These are phyloP conservation scores for Danio aesculapii DNA, from an alignment of 2,797 vertebrate species.

Conservation along the genomic window DNA sequence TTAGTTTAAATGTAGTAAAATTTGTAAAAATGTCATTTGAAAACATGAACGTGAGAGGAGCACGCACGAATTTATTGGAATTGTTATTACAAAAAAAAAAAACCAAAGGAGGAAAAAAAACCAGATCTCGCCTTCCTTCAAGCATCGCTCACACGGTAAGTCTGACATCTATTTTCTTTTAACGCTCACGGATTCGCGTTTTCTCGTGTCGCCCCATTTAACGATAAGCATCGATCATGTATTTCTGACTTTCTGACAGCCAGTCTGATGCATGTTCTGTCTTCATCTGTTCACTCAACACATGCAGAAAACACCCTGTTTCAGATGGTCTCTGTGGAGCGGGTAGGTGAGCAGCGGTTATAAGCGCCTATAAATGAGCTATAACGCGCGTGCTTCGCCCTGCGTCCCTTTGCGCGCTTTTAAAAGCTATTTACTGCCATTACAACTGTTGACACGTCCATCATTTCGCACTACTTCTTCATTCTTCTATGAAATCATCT, in stretches of 20 bases:
- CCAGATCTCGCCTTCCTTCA: constrained; percentile 71
- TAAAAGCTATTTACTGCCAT: background rate
- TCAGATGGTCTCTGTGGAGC: constrained; percentile 43
- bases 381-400: constrained; percentile 44
- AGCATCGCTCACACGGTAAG: constrained; percentile 77
- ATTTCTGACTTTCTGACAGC: constrained; percentile 62
- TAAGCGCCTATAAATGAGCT: constrained; percentile 38
- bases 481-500: background rate
- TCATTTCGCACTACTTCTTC: background rate
- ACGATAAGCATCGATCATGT: constrained; percentile 69
- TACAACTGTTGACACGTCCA: constrained; percentile 11
- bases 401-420: constrained; percentile 42
- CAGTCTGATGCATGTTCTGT: constrained; percentile 48
- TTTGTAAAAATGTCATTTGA: constrained; percentile 52
- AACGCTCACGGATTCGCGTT: constrained; percentile 52
- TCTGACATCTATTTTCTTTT: constrained; percentile 68
- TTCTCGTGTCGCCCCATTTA: constrained; percentile 51
- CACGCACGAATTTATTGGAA: constrained; percentile 75
- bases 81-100: constrained; percentile 71
- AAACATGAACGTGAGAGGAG: constrained; percentile 56
- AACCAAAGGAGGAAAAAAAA: constrained; percentile 47
- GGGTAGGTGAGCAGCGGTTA: constrained; percentile 44
- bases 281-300: constrained; percentile 35
- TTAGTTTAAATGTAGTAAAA: constrained; percentile 70
- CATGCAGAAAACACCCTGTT: constrained; percentile 42